phyloP scores from a whole-genome alignment of 2,113 vertebrate species.

The Pedetes capensis region DNA sequence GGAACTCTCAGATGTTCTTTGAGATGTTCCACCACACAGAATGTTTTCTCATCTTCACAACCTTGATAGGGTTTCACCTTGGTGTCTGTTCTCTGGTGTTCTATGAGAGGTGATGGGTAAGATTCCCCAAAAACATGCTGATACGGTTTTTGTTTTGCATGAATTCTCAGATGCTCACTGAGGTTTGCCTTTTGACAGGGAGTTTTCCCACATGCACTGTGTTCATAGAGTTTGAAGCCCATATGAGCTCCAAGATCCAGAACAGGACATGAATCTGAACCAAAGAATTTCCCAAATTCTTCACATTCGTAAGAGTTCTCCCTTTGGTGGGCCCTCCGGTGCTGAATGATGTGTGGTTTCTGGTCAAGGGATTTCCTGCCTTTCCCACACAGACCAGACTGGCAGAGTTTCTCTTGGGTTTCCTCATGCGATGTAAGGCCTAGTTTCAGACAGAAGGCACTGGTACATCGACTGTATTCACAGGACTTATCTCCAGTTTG shows the following conservation, averaged over 20 bases:
- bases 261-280: constrained; percentile 37
- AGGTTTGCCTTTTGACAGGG: constrained; percentile 17
- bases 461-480: not conserved
- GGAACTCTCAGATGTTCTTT: constrained; percentile 12
- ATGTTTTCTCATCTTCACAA: not conserved
- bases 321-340: not conserved
- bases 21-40: not conserved
- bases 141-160: constrained; percentile 32
- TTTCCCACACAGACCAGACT: constrained; percentile 70
- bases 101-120: not conserved
- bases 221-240: not conserved
- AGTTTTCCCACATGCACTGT: not conserved
- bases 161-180: constrained; percentile 3
- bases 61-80: not conserved
- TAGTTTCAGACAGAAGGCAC: constrained; percentile 13
- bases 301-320: constrained; percentile 79
- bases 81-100: not conserved
- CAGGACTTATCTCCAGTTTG: constrained; percentile 37
- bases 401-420: constrained; percentile 80
- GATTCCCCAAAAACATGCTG: not conserved
- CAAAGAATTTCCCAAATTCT: constrained; percentile 54
- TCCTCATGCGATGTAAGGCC: not conserved
- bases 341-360: not conserved
- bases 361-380: constrained; percentile 5
- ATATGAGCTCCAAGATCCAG: constrained; percentile 46